Percentiles rank a stretch among this genome's conserved stretches.
Conservation (phyloP, 2,797 vertebrate genomes). For the Atherinosoma microstoma region DNA sequence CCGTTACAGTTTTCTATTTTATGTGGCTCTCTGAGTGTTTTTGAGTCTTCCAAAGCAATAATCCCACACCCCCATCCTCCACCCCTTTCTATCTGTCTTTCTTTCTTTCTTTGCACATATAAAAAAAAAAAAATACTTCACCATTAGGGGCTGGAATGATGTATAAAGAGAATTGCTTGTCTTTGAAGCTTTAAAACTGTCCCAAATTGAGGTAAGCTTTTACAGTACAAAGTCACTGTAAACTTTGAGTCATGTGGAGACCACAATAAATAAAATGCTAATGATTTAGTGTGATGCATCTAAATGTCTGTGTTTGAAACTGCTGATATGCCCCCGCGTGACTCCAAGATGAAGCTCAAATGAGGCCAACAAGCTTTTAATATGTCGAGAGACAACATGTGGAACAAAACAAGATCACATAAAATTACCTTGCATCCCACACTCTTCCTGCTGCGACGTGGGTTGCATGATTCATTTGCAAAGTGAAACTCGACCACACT, state of each 20-base stretch:
- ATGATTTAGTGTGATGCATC: constrained; percentile 8
- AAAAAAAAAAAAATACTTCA: not conserved
- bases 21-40: not conserved
- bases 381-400: constrained; percentile 64
- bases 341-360: constrained; percentile 19
- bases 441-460: constrained; percentile 13
- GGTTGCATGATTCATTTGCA: constrained; percentile 25
- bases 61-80: too few relatives aligned
- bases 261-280: constrained; percentile 5
- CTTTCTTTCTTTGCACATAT: not conserved
- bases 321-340: not conserved
- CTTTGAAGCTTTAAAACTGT: constrained; percentile 7
- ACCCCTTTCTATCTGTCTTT: too few relatives aligned
- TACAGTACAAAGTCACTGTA: constrained; percentile 20
- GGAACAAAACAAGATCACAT: constrained; percentile 46
- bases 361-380: constrained; percentile 65
- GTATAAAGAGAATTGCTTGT: constrained; percentile 5
- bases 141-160: not conserved
- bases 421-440: constrained; percentile 34
- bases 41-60: not conserved
- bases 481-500: constrained; percentile 31
- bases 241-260: constrained; percentile 9
- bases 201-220: not conserved
- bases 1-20: not conserved
- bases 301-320: constrained; percentile 6